Evolutionary conservation across 1,140 invertebrate genomes (phyloP), one percentile per base, ranked within the genome.

Genomic region (Drosophila nikananu): DNA sequence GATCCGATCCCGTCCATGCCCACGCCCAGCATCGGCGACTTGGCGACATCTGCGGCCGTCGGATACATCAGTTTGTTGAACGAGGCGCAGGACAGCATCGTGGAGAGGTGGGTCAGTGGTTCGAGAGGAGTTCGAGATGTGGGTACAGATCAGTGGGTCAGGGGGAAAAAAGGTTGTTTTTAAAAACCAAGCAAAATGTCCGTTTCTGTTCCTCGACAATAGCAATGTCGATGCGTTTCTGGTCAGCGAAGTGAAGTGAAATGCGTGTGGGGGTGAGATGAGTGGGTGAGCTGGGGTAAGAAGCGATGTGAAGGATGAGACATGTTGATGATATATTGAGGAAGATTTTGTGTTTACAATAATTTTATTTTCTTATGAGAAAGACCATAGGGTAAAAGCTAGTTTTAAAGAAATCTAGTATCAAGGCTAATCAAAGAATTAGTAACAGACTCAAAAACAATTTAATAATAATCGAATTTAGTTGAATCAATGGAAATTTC

Each of bases 41-140:
- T 71, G 35, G 70, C 68, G 8, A 91, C 77, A 35, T 83, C 77
- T 35, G 82, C 61, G 13, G 80, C 64, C 51, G 86, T 80, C 9
- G 86, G 64, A 52, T 92, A 92, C 15, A 92, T 72, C 42, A 92
- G 60, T 74, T 92, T 91, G 52, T 92, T 92, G 46, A 92, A 91
- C 57, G 86, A 68, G n/a, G 91, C 81, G 64, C 91, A 92, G 52
- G 91, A 92, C 35, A 92, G 72, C 91, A 92, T 92, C 49, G 72
- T 62, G 68, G 44, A 48, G 23, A 63, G 0, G 25, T 27, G 54
- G 60, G 48, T 72, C 65, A 41, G 37, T 55, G 37, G n/a, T 55
- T 57, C 12, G 21, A 48, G 35, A 32, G 37, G n/a, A 41, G 39
- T 35, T 61, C 58, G 44, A 57, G 35, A 57, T 57, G 54, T n/a